Percentiles rank a stretch among this genome's conserved stretches.
Evolutionary conservation across 2,888 invertebrate genomes (phyloP).

Genomic region (Caenorhabditis angaria): DNA sequence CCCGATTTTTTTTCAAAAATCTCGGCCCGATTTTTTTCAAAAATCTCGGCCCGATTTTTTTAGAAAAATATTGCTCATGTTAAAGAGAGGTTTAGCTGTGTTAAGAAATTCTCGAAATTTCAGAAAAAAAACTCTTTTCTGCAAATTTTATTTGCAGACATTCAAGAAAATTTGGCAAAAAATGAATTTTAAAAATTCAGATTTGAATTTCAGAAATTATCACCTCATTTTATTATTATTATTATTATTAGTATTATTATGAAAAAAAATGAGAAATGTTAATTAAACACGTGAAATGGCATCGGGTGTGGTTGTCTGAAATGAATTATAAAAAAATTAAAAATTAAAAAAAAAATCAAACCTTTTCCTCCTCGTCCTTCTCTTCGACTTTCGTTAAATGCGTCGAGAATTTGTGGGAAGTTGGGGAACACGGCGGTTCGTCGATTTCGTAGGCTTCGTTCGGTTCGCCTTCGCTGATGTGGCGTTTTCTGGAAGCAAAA

Average conservation of each 20-base stretch:
- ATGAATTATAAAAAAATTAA: neutral
- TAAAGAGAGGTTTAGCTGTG: too few species aligned
- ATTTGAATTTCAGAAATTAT: too few species aligned
- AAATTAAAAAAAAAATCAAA: neutral
- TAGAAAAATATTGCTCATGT: too few species aligned
- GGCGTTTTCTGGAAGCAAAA: constrained; percentile 11
- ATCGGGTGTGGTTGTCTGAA: neutral
- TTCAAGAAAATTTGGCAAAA: too few species aligned
- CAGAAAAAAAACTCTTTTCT: neutral
- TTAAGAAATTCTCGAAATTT: neutral
- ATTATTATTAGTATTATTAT: too few species aligned
- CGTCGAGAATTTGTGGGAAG: constrained; percentile 19
- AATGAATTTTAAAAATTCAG: too few species aligned
- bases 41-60: too few species aligned
- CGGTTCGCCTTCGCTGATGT: constrained; percentile 11
- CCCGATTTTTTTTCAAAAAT: too few species aligned
- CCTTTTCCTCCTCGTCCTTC: constrained; percentile 21
- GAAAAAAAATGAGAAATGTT: too few species aligned
- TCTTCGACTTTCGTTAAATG: constrained; percentile 32
- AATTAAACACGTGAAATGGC: neutral
- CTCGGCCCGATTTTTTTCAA: too few species aligned
- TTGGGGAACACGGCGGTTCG: neutral
- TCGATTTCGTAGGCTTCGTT: constrained; percentile 26
- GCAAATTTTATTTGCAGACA: too few species aligned
- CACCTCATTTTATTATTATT: too few species aligned